A percentile compares a stretch with the other conserved stretches of the same genome.
Conservation (phyloP, 2,888 invertebrate genomes). For the Hybos culiciformis region DNA sequence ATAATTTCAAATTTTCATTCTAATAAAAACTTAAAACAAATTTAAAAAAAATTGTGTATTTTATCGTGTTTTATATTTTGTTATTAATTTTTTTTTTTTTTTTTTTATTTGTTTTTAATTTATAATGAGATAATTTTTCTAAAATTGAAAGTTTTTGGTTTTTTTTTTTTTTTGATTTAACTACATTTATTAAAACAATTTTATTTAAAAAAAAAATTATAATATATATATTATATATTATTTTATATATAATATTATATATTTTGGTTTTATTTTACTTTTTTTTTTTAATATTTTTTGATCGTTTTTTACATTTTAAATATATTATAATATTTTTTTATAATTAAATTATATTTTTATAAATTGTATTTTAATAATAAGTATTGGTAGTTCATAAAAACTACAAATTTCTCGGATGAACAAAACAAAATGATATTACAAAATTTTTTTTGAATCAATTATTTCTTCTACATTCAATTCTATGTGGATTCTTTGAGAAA, state of each 20-base stretch:
- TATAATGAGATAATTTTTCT: not conserved
- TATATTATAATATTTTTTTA: too few relatives aligned
- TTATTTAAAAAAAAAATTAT: not conserved
- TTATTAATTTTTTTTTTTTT: not conserved
- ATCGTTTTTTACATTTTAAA: too few relatives aligned
- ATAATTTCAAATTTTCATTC: not conserved
- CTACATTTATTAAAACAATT: not conserved
- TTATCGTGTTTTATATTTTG: not conserved
- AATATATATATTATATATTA: not conserved
- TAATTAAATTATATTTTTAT: too few relatives aligned
- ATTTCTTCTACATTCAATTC: too few relatives aligned
- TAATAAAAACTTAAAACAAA: not conserved
- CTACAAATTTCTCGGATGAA: too few relatives aligned
- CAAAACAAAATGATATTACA: too few relatives aligned
- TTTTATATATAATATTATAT: not conserved
- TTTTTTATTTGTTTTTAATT: not conserved
- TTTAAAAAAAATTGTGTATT: not conserved
- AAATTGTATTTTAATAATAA: too few relatives aligned
- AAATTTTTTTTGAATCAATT: too few relatives aligned
- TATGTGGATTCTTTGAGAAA: too few relatives aligned
- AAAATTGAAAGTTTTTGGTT: not conserved
- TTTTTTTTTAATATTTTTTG: too few relatives aligned
- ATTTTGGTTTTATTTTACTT: too few relatives aligned
- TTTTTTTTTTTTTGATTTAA: not conserved
- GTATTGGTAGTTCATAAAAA: too few relatives aligned